Conservation (phyloP, 53 echinoderm and acorn worm genomes). For the Arbacia lixula region DNA sequence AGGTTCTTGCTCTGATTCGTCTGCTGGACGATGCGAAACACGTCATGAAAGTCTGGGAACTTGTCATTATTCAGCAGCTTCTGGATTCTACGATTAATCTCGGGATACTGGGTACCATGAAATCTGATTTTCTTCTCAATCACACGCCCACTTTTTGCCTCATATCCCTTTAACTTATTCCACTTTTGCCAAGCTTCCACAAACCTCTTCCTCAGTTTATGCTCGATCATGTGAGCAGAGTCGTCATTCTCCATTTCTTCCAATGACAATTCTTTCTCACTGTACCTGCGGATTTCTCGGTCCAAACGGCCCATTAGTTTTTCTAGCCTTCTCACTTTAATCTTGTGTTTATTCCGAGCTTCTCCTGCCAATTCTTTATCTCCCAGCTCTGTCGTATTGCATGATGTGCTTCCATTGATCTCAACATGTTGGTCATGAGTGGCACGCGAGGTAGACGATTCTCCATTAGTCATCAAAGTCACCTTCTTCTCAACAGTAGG, state of each 20-base stretch:
- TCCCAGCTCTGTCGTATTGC: not conserved
- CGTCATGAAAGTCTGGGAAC: conserved; percentile 89
- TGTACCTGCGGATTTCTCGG: conserved; percentile 76
- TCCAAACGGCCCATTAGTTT: conserved; percentile 70
- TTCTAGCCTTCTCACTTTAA: conserved; percentile 63
- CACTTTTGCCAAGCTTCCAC: conserved; percentile 82
- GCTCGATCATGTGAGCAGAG: conserved; percentile 84
- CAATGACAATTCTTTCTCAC: conserved; percentile 80
- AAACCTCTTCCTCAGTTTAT: conserved; percentile 78
- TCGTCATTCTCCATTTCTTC: conserved; percentile 84
- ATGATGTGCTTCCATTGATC: not conserved
- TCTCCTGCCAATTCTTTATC: not conserved
- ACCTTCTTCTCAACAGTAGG: no score
- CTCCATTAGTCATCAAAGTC: no score
- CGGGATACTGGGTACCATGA: conserved; percentile 76
- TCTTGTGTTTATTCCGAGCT: not conserved
- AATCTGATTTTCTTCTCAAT: conserved; percentile 70
- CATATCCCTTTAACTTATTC: conserved; percentile 75
- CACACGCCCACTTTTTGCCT: conserved; percentile 73
- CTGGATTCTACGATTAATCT: conserved; percentile 82
- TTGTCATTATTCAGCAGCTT: conserved; percentile 67
- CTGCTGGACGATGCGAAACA: conserved; percentile 58
- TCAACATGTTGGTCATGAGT: no score
- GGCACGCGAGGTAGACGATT: no score
- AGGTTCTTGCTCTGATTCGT: conserved; percentile 69